These are phyloP conservation scores for Ceratoteleas bidentatus DNA, from an alignment of 1,140 invertebrate genomes.

Conservation along the genomic window DNA sequence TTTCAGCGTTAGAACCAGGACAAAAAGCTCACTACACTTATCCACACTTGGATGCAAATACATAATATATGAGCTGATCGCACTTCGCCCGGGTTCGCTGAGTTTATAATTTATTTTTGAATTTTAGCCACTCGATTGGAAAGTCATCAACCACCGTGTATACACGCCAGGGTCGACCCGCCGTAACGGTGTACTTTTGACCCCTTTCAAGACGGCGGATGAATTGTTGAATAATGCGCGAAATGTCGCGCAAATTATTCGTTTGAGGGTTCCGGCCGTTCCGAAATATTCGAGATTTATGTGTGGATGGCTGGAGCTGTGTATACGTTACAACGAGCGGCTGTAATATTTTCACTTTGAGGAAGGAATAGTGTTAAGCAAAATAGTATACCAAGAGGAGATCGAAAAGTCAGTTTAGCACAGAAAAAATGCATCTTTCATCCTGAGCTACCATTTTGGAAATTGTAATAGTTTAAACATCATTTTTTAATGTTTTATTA, in stretches of 20 bases:
- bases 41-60: conserved; percentile 62
- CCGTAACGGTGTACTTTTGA: conserved; percentile 44
- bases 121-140: conserved; percentile 57
- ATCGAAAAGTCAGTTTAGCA: no score
- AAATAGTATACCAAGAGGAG: no score
- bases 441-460: no score
- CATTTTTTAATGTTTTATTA: no score
- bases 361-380: no score
- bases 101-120: conserved; percentile 67
- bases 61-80: conserved; percentile 67
- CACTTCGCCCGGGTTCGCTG: conserved; percentile 48
- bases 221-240: conserved; percentile 33
- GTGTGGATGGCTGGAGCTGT: not conserved
- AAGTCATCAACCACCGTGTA: conserved; percentile 47
- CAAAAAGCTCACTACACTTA: conserved; percentile 68
- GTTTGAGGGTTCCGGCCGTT: not conserved
- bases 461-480: no score
- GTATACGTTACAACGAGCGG: not conserved
- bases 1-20: conserved; percentile 55
- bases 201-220: conserved; percentile 30
- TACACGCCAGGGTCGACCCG: conserved; percentile 22
- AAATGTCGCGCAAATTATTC: conserved; percentile 11
- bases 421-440: no score
- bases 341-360: not conserved
- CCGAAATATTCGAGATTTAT: not conserved